Base-by-base conservation (phyloP, 2,888 invertebrate genomes). In the Caenorhabditis parvicauda region DNA sequence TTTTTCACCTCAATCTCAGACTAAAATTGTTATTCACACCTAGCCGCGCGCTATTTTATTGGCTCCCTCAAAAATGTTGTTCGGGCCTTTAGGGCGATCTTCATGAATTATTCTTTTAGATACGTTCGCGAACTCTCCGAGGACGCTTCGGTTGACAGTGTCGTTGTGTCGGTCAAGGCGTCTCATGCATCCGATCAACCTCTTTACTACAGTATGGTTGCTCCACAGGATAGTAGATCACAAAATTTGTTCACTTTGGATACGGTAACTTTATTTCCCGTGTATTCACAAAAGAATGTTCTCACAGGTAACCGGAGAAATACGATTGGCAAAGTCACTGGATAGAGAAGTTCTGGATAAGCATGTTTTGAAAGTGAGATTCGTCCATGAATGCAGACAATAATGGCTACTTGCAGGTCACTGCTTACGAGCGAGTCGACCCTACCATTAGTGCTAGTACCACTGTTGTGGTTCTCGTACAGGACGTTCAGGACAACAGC, bases 401-500 rank as follows among this genome's bases (percentile, higher is more conserved):
- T n/a, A n/a, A n/a, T n/a, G 2, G 37, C 21, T 29, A 21, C 29
- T 38, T 48, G 12, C 38, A 66, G 62, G 72, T 79, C 38, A 76
- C 73, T 7, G 79, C 77, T 6, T 79, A 74, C 54, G 79, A 79
- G 48, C 54, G 78, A 38, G 58, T 75, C 19, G 75, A 79, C 47
- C 74, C 78, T 19, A 71, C 75, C 14, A 57, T 74, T 9, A 69
- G 72, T n/a, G 64, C 71, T n/a, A 72, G 67, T 27, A 61, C 75
- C 19, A 73, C 74, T 1, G 74, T 79, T 2, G 65, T 76, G 21
- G 90, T 96, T 52, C 91, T 91, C 81, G 93, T 96, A 0, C 83
- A 90, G 51, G 96, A 96, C 82, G 89, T 90, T 68, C 96, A 96
- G 82, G 96, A 96, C 83, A 93, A 96, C 80, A 87, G 89, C 21